Base-by-base conservation (phyloP, 2,113 vertebrate genomes). In the Polyodon spathula region DNA sequence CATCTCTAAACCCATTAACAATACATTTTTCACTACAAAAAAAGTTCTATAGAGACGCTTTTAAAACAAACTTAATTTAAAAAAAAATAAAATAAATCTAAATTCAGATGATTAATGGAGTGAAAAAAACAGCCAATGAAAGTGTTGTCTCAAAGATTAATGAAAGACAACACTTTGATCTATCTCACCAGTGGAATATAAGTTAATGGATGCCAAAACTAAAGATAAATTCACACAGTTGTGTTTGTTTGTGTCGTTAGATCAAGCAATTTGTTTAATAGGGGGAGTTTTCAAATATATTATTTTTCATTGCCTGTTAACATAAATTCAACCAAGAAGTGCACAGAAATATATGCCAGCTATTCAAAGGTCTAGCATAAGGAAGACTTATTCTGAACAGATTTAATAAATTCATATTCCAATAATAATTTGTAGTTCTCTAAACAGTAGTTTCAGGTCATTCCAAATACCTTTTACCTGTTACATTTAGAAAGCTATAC, bases 151-250 rank as follows among this genome's bases (percentile, higher is more conserved):
- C 61, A 40, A 54, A 67, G 53, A 69, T 71, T 80, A 65, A 75
- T 80, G 79, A 78, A 67, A 11, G 68, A 56, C 27, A 27, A 76
- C 65, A 83, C 83, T 83, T 81, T 83, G 81, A 80, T 68, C 62
- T 73, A 80, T 60, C 69, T 83, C 83, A 84, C 81, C 74, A 59
- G 69, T 59, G 66, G 75, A 69, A 76, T 86, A 84, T 77, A 68
- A 78, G 69, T 79, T 81, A 80, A 86, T 79, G 76, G 76, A 78
- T 71, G 71, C 67, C 71, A 73, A 59, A 70, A 74, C 69, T 72
- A 71, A 78, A 85, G 84, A 85, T 81, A 85, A 83, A 83, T 63
- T 61, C 68, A 65, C 62, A 43, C 69, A 77, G 27, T 74, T 67
- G 67, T 59, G 75, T 84, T 82, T 82, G 74, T 83, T 84, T 62